Evolutionary conservation across 2,888 invertebrate genomes (phyloP), one percentile per base, ranked within the genome.

Genomic region (Laspeyria flexula): DNA sequence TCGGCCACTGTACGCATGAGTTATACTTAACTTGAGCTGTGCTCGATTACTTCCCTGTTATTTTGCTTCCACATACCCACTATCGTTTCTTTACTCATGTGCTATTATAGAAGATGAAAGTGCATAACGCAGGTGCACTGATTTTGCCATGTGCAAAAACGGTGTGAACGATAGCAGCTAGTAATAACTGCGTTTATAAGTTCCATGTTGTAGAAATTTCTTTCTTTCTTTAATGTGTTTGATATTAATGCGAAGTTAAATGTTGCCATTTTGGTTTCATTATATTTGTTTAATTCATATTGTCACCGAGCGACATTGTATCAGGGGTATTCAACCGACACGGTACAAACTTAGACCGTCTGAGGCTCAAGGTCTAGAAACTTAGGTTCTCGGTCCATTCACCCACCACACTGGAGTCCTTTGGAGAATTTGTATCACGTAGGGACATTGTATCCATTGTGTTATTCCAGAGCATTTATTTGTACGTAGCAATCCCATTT

Each of bases 31-130:
- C 33, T 23, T 43, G 30, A 54, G 41, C 43, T 46, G 52, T 49
- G 56, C 68, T 67, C 73, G 64, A 79, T 81, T 81, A 77, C 79
- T 85, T 85, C 80, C 81, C 79, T 58, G 62, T 74, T 63, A 74
- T 81, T 81, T 79, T 68, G 74, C 78, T 83, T 82, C 77, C 25
- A 16, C n/a, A n/a, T n/a, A n/a, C n/a, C n/a, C n/a, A n/a, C n/a
- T n/a, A n/a, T n/a, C n/a, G n/a, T n/a, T n/a, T n/a, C n/a, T n/a
- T n/a, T n/a, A n/a, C n/a, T n/a, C n/a, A n/a, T n/a, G n/a, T n/a
- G n/a, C 65, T 54, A 53, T 64, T 54, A 64, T 74, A 60, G 73
- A 79, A 78, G 77, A 81, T 78, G 79, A 80, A 81, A 79, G 77
- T 77, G 59, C 50, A 55, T 67, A 65, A 44, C 45, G 27, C 34